Percentiles rank a stretch among this genome's conserved stretches.
These are phyloP conservation scores for Macaria notata DNA, from an alignment of 2,888 invertebrate genomes.

Conservation along the genomic window DNA sequence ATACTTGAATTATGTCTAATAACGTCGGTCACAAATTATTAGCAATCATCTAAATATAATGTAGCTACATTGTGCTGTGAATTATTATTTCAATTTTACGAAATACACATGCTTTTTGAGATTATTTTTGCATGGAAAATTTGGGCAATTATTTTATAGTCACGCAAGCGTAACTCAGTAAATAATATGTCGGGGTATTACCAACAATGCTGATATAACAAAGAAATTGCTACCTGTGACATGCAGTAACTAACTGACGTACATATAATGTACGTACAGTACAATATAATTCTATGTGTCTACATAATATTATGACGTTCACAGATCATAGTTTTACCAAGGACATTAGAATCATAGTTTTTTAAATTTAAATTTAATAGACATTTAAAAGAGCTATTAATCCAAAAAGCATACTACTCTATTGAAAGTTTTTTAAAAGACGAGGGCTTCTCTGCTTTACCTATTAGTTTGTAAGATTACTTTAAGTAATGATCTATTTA, in stretches of 20 bases:
- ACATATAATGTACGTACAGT: not conserved
- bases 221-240: slow-evolving; percentile 19
- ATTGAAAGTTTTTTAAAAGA: no score
- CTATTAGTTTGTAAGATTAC: no score
- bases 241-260: not conserved
- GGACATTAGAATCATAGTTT: no score
- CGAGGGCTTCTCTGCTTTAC: no score
- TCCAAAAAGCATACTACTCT: no score
- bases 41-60: slow-evolving; percentile 1
- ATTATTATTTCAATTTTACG: slow-evolving; percentile 2
- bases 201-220: slow-evolving; percentile 20
- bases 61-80: slow-evolving; percentile 1
- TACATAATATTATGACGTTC: not conserved
- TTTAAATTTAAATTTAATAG: no score
- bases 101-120: slow-evolving; percentile 2
- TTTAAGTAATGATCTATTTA: no score
- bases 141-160: slow-evolving; percentile 23
- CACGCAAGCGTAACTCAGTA: slow-evolving; percentile 32
- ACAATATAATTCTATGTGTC: not conserved
- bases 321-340: no score
- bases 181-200: slow-evolving; percentile 31
- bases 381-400: no score
- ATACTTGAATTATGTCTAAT: not conserved
- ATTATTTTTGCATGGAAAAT: slow-evolving; percentile 28
- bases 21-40: not conserved